Conservation (phyloP, 1,140 invertebrate genomes). For the Bilobella aurantiaca region DNA sequence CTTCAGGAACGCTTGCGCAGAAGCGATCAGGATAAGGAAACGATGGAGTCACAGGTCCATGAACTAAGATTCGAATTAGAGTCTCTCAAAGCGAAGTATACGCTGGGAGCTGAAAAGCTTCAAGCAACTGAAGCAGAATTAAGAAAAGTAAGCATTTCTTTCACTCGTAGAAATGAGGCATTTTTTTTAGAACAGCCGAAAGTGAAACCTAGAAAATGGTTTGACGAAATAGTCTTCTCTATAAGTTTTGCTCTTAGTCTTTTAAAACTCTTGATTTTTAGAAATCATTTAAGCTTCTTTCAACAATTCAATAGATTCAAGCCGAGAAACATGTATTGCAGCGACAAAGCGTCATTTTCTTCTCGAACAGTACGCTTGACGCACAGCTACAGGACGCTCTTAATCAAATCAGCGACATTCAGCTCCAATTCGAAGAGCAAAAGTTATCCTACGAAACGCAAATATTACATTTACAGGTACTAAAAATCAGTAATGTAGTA, state of each 20-base stretch:
- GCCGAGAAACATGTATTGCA: constrained; percentile 32
- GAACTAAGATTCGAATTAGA: constrained; percentile 24
- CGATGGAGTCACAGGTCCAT: constrained; percentile 14
- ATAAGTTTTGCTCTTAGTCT: no score
- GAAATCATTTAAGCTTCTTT: no score
- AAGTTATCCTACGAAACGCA: constrained; percentile 26
- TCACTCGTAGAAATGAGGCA: no score
- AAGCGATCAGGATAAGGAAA: no score
- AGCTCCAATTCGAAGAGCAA: constrained; percentile 27
- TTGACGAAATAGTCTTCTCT: not conserved
- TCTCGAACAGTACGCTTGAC: constrained; percentile 21
- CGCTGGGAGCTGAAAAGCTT: constrained; percentile 26
- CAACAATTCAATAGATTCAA: constrained; percentile 17
- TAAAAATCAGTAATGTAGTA: not conserved
- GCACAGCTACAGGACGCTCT: constrained; percentile 24
- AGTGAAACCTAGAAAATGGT: constrained; percentile 2
- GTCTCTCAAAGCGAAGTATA: constrained; percentile 19
- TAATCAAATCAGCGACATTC: constrained; percentile 31
- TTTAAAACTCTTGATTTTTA: no score
- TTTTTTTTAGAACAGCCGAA: no score
- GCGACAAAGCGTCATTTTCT: constrained; percentile 29
- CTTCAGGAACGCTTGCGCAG: no score
- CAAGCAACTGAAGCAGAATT: constrained; percentile 24
- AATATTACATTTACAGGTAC: constrained; percentile 25
- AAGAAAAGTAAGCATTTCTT: constrained; percentile 27